These are phyloP conservation scores for Alfaro cultratus DNA, from an alignment of 2,797 vertebrate species.

Conservation along the genomic window DNA sequence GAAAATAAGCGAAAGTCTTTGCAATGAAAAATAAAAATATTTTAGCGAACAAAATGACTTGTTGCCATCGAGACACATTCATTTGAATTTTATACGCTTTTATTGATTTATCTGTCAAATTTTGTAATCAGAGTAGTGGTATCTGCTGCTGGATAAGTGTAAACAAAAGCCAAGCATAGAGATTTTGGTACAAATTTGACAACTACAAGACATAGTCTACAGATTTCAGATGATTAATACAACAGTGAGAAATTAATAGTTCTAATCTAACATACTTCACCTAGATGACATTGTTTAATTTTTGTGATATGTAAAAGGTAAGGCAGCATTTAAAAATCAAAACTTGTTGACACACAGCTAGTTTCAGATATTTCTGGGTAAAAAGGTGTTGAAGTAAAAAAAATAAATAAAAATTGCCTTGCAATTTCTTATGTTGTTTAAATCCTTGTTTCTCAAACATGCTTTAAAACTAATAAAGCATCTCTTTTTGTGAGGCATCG, in stretches of 20 bases:
- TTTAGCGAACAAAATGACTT: neutral
- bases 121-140: neutral
- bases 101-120: neutral
- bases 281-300: no score
- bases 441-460: conserved; percentile 15
- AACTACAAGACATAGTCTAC: neutral
- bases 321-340: neutral
- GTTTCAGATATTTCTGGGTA: neutral
- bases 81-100: neutral
- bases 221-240: neutral
- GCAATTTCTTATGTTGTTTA: neutral
- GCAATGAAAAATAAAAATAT: neutral
- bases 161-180: neutral
- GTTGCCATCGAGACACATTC: neutral
- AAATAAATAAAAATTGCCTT: no score
- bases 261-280: neutral
- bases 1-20: neutral
- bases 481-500: conserved; percentile 26
- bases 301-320: no score
- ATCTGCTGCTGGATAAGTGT: neutral
- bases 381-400: neutral
- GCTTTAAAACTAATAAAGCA: conserved; percentile 41
- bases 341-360: neutral
- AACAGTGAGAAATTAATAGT: neutral
- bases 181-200: neutral